phyloP scores from a whole-genome alignment of 2,888 invertebrate species.

The Eupelmus urozonus region DNA sequence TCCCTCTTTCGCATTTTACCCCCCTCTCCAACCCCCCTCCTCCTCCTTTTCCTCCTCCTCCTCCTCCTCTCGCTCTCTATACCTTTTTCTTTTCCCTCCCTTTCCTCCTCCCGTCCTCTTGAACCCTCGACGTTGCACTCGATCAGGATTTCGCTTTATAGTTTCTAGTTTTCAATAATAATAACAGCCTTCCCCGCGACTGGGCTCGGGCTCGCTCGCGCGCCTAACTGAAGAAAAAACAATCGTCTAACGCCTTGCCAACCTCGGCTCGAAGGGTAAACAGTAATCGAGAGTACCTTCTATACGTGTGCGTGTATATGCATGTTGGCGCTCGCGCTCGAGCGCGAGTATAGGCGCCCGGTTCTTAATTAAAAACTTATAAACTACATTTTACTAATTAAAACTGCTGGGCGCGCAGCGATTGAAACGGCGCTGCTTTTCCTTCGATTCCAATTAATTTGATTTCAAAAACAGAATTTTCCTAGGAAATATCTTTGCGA shows the following conservation, averaged over 20 bases:
- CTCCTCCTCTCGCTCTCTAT: constrained; percentile 55
- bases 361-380: constrained; percentile 44
- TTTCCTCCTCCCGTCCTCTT: constrained; percentile 59
- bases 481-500: no score
- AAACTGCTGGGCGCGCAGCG: constrained; percentile 15
- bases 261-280: no score
- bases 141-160: constrained; percentile 57
- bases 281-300: neutral
- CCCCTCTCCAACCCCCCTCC: constrained; percentile 35
- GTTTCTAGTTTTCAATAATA: constrained; percentile 59
- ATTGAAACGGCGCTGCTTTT: neutral
- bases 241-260: constrained; percentile 4
- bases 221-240: constrained; percentile 21
- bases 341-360: no score
- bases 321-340: no score
- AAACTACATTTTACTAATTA: constrained; percentile 7
- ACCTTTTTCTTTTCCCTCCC: constrained; percentile 32
- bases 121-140: constrained; percentile 51
- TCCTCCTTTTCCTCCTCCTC: constrained; percentile 57
- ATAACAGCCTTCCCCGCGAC: constrained; percentile 34
- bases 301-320: no score
- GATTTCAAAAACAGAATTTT: no score
- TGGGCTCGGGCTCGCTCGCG: neutral
- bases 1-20: constrained; percentile 61
- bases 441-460: neutral